These are phyloP conservation scores for Cairina moschata DNA, from an alignment of 2,113 vertebrate genomes.

Conservation along the genomic window DNA sequence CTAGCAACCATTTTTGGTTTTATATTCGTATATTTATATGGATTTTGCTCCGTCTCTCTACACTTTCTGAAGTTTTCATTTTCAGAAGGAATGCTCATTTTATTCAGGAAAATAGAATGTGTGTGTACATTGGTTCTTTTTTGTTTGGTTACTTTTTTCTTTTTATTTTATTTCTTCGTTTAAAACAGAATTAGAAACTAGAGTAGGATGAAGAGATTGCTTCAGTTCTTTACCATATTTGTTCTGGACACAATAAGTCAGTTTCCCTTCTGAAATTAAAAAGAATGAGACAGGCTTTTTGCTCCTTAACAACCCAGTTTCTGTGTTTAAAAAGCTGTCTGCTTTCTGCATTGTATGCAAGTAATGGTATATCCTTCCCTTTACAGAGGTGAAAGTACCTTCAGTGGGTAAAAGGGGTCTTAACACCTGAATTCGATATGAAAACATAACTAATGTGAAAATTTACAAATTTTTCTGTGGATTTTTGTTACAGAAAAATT, in stretches of 20 bases:
- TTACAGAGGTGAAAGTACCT: background rate
- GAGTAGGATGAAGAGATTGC: background rate
- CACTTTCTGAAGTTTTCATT: background rate
- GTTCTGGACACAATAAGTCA: background rate
- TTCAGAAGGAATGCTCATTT: background rate
- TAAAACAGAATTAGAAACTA: background rate
- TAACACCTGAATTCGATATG: background rate
- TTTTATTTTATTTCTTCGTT: background rate
- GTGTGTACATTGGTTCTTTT: background rate
- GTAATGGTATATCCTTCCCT: background rate
- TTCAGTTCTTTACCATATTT: background rate
- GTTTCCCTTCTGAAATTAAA: background rate
- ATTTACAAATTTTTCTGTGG: background rate
- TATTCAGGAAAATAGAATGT: background rate
- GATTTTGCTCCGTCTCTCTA: background rate
- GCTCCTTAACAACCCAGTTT: background rate
- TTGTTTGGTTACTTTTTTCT: background rate
- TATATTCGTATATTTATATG: background rate
- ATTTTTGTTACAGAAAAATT: background rate
- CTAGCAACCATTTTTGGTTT: rapidly evolving
- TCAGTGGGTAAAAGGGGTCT: background rate
- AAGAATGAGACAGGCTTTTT: background rate
- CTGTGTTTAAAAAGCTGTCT: background rate
- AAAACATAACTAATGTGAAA: background rate
- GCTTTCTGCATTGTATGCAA: background rate